Conservation (phyloP, 2,888 invertebrate species). For the Gisinianus flammeolus region DNA sequence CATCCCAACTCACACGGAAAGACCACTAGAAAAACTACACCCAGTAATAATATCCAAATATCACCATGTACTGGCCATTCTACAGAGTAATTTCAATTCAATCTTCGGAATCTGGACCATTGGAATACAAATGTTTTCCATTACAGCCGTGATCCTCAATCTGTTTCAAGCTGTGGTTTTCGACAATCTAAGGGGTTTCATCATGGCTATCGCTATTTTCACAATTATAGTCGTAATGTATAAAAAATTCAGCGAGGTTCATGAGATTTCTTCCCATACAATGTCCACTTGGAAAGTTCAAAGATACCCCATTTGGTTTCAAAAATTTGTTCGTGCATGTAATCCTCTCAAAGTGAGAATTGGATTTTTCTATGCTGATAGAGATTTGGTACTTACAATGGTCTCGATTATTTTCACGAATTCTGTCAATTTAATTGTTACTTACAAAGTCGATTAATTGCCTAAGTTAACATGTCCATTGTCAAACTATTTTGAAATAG, state of each 20-base stretch:
- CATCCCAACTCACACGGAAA: neutral
- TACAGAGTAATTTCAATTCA: neutral
- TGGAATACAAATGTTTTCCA: neutral
- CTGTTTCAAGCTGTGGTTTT: neutral
- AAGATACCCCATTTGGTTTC: neutral
- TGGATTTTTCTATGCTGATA: slow-evolving; percentile 6
- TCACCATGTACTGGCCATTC: neutral
- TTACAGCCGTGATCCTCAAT: neutral
- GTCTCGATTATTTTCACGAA: neutral
- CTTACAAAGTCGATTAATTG: neutral
- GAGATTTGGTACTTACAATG: neutral
- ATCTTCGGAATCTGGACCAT: neutral
- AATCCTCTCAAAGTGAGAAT: neutral
- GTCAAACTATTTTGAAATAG: too few species aligned
- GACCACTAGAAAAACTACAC: neutral
- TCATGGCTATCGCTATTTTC: neutral
- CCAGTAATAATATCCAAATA: neutral
- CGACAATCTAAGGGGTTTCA: neutral
- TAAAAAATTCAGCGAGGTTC: neutral
- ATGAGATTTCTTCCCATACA: neutral
- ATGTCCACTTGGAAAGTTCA: neutral
- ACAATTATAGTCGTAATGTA: neutral
- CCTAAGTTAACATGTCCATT: neutral
- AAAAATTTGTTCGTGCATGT: neutral
- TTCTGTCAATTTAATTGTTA: neutral